Evolutionary conservation across 2,797 vertebrate genomes (phyloP).

Genomic region (Ambastaia sidthimunki): DNA sequence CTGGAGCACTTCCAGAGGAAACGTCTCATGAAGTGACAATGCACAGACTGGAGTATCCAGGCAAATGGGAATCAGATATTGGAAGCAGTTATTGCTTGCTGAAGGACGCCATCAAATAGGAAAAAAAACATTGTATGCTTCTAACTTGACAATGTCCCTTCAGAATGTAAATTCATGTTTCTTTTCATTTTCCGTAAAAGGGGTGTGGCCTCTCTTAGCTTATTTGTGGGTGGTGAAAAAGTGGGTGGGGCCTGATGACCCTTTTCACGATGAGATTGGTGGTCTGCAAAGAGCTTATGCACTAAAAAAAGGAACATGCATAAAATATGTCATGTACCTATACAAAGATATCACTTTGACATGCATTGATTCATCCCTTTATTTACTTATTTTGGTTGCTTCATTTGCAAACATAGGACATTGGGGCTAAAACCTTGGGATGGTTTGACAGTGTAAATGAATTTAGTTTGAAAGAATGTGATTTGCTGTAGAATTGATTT

Average conservation of each 20-base stretch:
- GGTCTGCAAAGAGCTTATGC: constrained; percentile 82
- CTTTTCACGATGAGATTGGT: constrained; percentile 70
- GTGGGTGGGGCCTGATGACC: constrained; percentile 67
- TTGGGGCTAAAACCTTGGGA: constrained; percentile 59
- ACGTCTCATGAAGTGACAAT: constrained; percentile 75
- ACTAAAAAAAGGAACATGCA: constrained; percentile 82
- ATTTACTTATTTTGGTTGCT: constrained; percentile 63
- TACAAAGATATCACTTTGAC: constrained; percentile 83
- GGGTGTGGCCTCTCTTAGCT: constrained; percentile 62
- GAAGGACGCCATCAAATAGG: constrained; percentile 62
- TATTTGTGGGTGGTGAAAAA: constrained; percentile 68
- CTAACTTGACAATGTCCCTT: constrained; percentile 67
- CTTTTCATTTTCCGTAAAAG: constrained; percentile 12
- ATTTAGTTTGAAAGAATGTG: constrained; percentile 54
- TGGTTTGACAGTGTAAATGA: constrained; percentile 48
- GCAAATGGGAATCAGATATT: constrained; percentile 62
- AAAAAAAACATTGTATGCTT: constrained; percentile 60
- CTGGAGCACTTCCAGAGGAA: constrained; percentile 78
- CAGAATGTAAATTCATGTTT: constrained; percentile 70
- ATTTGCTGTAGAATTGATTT: constrained; percentile 52
- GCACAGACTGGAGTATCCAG: constrained; percentile 74
- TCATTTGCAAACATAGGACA: constrained; percentile 63
- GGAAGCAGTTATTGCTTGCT: constrained; percentile 65
- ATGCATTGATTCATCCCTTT: constrained; percentile 74
- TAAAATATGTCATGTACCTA: constrained; percentile 77